A percentile compares a stretch with the other conserved stretches of the same genome.
Conservation (phyloP, 2,888 invertebrate genomes). For the Plebejus melissa region DNA sequence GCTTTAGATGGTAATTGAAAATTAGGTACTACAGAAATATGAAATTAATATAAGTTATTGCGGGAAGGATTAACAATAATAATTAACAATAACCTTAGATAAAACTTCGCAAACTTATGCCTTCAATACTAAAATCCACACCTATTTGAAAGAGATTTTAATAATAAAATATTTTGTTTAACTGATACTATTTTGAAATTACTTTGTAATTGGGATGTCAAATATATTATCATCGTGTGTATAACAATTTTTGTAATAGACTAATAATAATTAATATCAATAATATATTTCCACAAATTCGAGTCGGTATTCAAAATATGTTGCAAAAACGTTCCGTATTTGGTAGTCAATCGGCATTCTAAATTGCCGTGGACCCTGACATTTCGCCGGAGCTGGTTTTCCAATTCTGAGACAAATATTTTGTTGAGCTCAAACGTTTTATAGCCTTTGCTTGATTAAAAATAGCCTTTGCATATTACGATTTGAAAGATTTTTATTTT, state of each 20-base stretch:
- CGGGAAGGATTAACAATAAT: too few species aligned
- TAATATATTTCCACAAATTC: constrained; percentile 30
- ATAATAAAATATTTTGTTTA: neutral
- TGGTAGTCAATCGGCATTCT: constrained; percentile 54
- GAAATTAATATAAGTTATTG: neutral
- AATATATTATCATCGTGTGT: neutral
- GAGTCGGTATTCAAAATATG: constrained; percentile 38
- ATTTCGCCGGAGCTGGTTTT: constrained; percentile 60
- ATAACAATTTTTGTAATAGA: constrained; percentile 9
- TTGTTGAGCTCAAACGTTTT: constrained; percentile 20
- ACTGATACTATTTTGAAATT: neutral
- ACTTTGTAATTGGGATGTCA: neutral
- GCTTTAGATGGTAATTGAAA: neutral
- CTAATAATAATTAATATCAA: neutral
- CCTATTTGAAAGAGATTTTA: too few species aligned
- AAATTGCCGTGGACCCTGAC: constrained; percentile 63
- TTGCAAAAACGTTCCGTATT: constrained; percentile 39
- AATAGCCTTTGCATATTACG: neutral
- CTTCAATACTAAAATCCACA: too few species aligned
- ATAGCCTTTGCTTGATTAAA: constrained; percentile 23
- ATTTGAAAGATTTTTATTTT: neutral
- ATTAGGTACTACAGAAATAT: neutral
- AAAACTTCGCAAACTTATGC: too few species aligned
- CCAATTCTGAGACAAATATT: constrained; percentile 34
- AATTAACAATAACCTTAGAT: too few species aligned